These are phyloP conservation scores for Ophiothrix spiculata DNA, from an alignment of 35 echinoderm and acorn worm species.

Conservation along the genomic window DNA sequence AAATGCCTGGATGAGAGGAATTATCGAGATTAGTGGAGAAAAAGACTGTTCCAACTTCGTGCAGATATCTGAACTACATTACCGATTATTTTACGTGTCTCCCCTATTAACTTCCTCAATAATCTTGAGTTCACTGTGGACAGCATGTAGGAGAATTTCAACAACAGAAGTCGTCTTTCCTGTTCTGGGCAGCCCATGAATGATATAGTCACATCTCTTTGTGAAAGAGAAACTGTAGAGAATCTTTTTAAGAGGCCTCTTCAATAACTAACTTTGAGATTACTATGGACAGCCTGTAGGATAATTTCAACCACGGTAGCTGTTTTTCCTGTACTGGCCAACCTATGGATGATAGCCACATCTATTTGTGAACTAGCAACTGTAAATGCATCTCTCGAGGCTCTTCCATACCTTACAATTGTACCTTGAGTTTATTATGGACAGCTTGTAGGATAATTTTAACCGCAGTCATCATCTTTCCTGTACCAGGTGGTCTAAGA, in stretches of 20 bases:
- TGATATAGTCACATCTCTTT: too few relatives aligned
- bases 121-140: slow-evolving; percentile 28
- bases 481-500: slow-evolving; percentile 92
- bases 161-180: slow-evolving; percentile 31
- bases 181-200: slow-evolving; percentile 21
- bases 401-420: too few relatives aligned
- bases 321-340: slow-evolving; percentile 89
- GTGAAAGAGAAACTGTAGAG: too few relatives aligned
- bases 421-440: slow-evolving; percentile 28
- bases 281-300: slow-evolving; percentile 67
- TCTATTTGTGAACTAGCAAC: slow-evolving; percentile 80
- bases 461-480: slow-evolving; percentile 82
- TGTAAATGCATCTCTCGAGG: slow-evolving; percentile 69
- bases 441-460: slow-evolving; percentile 80
- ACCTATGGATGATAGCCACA: slow-evolving; percentile 89
- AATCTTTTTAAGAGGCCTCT: too few relatives aligned
- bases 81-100: too few relatives aligned
- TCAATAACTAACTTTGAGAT: slow-evolving; percentile 83
- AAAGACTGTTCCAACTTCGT: too few relatives aligned
- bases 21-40: too few relatives aligned
- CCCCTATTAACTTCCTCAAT: too few relatives aligned
- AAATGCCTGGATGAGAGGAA: too few relatives aligned
- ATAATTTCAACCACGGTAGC: slow-evolving; percentile 91
- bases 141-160: slow-evolving; percentile 26
- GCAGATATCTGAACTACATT: too few relatives aligned